Conservation (phyloP, 1,140 invertebrate genomes). For the Watersipora subatra region DNA sequence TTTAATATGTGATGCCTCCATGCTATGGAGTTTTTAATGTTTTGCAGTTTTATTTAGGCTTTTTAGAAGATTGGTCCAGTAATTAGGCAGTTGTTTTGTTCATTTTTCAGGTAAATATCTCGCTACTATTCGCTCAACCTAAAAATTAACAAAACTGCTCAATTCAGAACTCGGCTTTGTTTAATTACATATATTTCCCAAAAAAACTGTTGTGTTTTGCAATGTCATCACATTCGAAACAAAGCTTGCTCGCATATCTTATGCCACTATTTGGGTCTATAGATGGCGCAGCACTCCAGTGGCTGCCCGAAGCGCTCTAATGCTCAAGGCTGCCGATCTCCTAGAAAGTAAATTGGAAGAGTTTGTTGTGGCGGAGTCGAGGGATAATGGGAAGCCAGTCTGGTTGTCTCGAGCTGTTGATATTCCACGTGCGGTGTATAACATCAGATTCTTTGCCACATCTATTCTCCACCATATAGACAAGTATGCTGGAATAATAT, state of each 20-base stretch:
- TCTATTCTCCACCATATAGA: slow-evolving; percentile 39
- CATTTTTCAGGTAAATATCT: no score
- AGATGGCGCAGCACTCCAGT: slow-evolving; percentile 29
- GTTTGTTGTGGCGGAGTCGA: slow-evolving; percentile 46
- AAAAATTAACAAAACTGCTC: no score
- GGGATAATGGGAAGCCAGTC: slow-evolving; percentile 50
- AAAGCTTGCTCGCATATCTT: no score
- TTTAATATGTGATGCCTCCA: background rate
- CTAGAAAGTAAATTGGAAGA: slow-evolving; percentile 43
- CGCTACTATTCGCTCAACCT: no score
- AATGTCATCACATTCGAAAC: no score
- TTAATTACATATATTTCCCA: no score
- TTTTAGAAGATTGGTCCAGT: no score
- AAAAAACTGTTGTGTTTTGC: no score
- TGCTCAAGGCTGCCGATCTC: slow-evolving; percentile 44
- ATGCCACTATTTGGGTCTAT: background rate
- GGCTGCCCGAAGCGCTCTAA: slow-evolving; percentile 20
- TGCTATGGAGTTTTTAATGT: background rate
- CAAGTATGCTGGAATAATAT: no score
- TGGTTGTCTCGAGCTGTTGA: slow-evolving; percentile 44
- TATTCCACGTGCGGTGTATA: slow-evolving; percentile 47
- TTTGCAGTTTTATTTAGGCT: background rate
- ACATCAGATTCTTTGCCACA: slow-evolving; percentile 48
- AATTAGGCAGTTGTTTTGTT: no score
- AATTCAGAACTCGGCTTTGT: no score